A percentile compares a stretch with the other conserved stretches of the same genome.
Evolutionary conservation across 2,113 vertebrate genomes (phyloP).

Genomic region (Heterotilapia buettikoferi): DNA sequence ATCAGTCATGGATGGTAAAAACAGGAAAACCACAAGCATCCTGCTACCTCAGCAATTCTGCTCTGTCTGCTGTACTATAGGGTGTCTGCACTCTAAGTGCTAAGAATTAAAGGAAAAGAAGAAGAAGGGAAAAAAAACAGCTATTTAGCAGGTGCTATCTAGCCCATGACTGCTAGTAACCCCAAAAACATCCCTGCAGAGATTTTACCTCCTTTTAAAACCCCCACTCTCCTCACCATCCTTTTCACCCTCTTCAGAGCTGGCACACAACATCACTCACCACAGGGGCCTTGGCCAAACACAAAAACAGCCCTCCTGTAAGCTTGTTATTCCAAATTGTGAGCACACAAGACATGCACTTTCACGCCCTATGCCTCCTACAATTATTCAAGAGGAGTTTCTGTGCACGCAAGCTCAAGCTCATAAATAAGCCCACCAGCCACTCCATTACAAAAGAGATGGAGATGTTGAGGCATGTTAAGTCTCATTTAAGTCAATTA

Average conservation of each 20-base stretch:
- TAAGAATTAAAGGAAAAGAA: neutral
- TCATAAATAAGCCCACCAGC: constrained; percentile 15
- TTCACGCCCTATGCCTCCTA: constrained; percentile 39
- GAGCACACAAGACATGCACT: constrained; percentile 32
- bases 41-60: constrained; percentile 44
- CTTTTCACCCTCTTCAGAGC: constrained; percentile 1
- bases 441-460: constrained; percentile 33
- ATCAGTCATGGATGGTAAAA: constrained; percentile 15
- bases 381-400: constrained; percentile 46
- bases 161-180: constrained; percentile 56
- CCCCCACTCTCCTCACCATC: neutral
- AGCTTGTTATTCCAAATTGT: constrained; percentile 56
- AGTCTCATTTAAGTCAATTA: neutral
- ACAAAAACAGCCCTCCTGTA: constrained; percentile 48
- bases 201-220: constrained; percentile 15
- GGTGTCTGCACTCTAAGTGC: neutral
- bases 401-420: constrained; percentile 34
- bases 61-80: neutral
- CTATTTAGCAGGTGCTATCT: constrained; percentile 42
- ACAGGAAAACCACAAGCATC: constrained; percentile 57
- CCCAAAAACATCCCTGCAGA: constrained; percentile 33
- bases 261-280: constrained; percentile 29
- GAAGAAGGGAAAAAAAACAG: neutral
- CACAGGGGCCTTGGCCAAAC: constrained; percentile 26
- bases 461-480: constrained; percentile 5